phyloP scores from a whole-genome alignment of 2,888 invertebrate species.

The Agriopis marginaria region DNA sequence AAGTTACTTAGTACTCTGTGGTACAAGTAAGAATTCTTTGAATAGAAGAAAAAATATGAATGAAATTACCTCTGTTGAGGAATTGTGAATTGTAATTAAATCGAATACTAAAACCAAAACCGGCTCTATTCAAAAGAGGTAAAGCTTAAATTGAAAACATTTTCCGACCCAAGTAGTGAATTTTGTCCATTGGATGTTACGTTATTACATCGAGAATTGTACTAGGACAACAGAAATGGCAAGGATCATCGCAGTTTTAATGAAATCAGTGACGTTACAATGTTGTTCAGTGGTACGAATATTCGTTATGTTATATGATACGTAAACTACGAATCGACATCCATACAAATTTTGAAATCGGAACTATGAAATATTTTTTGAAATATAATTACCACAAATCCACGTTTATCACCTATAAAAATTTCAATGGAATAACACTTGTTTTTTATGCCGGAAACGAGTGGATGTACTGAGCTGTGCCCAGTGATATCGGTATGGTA shows the following conservation, averaged over 20 bases:
- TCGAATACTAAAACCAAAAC: conserved; percentile 5
- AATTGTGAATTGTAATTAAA: conserved; percentile 17
- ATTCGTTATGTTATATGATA: no score
- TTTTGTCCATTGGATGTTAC: conserved; percentile 42
- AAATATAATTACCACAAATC: no score
- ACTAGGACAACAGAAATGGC: conserved; percentile 59
- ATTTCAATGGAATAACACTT: no score
- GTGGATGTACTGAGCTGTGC: no score
- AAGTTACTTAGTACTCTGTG: no score
- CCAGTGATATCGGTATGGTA: no score
- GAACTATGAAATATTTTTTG: no score
- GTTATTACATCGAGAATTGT: conserved; percentile 61
- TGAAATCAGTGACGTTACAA: neutral
- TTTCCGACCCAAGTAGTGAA: conserved; percentile 36
- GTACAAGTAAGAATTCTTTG: no score
- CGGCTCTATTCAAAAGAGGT: neutral
- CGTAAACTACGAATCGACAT: no score
- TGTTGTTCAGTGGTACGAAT: neutral
- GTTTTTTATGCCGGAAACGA: no score
- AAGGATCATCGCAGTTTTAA: conserved; percentile 13
- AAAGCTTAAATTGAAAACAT: conserved; percentile 18
- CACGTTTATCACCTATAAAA: no score
- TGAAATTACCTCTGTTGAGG: conserved; percentile 4
- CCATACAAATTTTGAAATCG: no score
- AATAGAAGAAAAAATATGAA: neutral